phyloP scores from a whole-genome alignment of 1,140 invertebrate species.

The Diploscapter pachys region DNA sequence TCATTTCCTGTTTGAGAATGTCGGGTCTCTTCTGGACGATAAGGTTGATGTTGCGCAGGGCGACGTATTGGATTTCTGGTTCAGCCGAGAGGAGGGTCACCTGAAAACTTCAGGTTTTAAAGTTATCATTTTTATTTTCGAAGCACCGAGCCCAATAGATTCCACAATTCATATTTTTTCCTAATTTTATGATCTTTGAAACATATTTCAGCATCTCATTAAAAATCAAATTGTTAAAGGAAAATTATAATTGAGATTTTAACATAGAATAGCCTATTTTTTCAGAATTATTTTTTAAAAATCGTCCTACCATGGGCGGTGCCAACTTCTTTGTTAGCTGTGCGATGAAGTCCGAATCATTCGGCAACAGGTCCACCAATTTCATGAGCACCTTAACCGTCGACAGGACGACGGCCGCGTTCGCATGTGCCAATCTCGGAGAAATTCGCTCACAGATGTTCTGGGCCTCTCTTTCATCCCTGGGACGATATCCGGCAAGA shows the following conservation, averaged over 20 bases:
- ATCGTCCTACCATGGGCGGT: conserved; percentile 75
- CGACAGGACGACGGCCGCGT: conserved; percentile 97
- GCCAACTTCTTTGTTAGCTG: conserved; percentile 93
- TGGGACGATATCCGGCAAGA: conserved; percentile 90
- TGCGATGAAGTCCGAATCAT: conserved; percentile 86
- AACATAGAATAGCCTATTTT: too few species aligned
- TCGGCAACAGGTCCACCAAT: conserved; percentile 91
- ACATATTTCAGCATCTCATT: too few species aligned
- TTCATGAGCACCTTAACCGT: conserved; percentile 96
- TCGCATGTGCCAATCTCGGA: conserved; percentile 93
- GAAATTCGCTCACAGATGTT: conserved; percentile 97
- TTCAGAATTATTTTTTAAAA: too few species aligned
- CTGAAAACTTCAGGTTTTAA: neutral
- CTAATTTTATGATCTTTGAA: too few species aligned
- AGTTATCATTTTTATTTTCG: neutral
- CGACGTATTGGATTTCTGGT: conserved; percentile 98
- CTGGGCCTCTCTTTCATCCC: conserved; percentile 97
- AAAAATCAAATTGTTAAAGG: too few species aligned
- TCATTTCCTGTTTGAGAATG: conserved; percentile 99
- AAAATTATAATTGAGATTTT: too few species aligned
- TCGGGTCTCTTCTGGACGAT: conserved; percentile 98
- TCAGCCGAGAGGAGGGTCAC: conserved; percentile 93
- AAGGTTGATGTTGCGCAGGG: conserved; percentile 93
- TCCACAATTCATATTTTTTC: too few species aligned
- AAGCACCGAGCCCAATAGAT: too few species aligned